Evolutionary conservation across 1,140 invertebrate species (phyloP).

Genomic region (Temnothorax curvispinosus): DNA sequence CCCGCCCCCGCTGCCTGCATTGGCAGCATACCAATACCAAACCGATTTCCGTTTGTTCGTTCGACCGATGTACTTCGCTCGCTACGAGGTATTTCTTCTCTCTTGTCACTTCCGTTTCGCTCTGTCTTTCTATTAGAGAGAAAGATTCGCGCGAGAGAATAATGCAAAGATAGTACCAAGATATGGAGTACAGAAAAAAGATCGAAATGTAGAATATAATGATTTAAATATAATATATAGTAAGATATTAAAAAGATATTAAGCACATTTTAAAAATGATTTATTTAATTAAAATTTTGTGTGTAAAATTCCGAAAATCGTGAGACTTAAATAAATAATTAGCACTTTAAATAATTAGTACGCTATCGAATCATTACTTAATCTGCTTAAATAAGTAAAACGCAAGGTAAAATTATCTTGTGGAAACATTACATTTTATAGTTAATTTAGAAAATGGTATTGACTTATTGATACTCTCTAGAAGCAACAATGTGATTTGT

Average conservation of each 20-base stretch:
- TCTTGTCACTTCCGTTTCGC: conserved; percentile 43
- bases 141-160: conserved; percentile 6
- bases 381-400: neutral
- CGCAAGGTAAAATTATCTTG: neutral
- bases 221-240: neutral
- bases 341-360: neutral
- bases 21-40: conserved; percentile 74
- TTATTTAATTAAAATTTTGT: neutral
- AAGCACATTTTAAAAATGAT: neutral
- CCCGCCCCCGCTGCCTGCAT: conserved; percentile 24
- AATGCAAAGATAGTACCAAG: neutral
- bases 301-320: neutral
- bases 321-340: neutral
- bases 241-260: too few relatives aligned
- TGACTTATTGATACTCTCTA: conserved; percentile 3
- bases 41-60: conserved; percentile 51
- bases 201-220: neutral
- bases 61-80: conserved; percentile 38
- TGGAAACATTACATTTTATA: neutral
- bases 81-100: conserved; percentile 32
- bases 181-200: neutral
- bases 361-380: neutral
- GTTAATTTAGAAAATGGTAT: conserved; percentile 21
- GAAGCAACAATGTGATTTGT: neutral
- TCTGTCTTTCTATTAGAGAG: conserved; percentile 12